A percentile compares a stretch with the other conserved stretches of the same genome.
phyloP scores from a whole-genome alignment of 2,888 invertebrate genomes.

The Hylaea fasciaria region DNA sequence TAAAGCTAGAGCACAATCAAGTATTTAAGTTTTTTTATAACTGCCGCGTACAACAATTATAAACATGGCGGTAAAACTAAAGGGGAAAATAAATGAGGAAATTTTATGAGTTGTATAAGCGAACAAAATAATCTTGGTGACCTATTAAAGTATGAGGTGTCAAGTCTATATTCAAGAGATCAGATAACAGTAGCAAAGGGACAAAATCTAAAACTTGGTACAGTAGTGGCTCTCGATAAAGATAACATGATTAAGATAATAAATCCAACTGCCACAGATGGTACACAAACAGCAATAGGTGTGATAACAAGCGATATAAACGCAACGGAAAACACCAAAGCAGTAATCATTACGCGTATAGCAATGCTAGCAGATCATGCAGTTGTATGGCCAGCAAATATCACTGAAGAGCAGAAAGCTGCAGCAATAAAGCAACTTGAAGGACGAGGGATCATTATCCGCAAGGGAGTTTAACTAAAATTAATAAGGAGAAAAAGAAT shows the following conservation, averaged over 20 bases:
- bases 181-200: constrained; percentile 26
- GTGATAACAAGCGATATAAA: constrained; percentile 24
- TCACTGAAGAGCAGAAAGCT: constrained; percentile 25
- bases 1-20: constrained; percentile 5
- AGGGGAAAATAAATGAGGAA: constrained; percentile 6
- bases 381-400: constrained; percentile 24
- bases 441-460: constrained; percentile 24
- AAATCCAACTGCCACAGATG: constrained; percentile 25
- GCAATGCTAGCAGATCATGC: no score
- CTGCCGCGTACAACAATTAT: no score
- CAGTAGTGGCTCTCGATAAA: constrained; percentile 14
- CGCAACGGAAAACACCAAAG: constrained; percentile 18
- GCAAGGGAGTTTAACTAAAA: neutral
- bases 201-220: constrained; percentile 21
- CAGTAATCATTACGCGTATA: constrained; percentile 25
- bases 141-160: constrained; percentile 21
- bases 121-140: constrained; percentile 26
- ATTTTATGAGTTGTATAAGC: constrained; percentile 17
- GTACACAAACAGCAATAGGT: constrained; percentile 26
- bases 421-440: constrained; percentile 26
- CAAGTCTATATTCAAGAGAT: constrained; percentile 27
- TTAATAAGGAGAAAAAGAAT: neutral
- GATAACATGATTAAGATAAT: constrained; percentile 16
- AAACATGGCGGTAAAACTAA: constrained; percentile 12
- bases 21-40: neutral